Evolutionary conservation across 2,797 vertebrate species (phyloP), one percentile per base, ranked within the genome.

Genomic region (Liparis tanakae): DNA sequence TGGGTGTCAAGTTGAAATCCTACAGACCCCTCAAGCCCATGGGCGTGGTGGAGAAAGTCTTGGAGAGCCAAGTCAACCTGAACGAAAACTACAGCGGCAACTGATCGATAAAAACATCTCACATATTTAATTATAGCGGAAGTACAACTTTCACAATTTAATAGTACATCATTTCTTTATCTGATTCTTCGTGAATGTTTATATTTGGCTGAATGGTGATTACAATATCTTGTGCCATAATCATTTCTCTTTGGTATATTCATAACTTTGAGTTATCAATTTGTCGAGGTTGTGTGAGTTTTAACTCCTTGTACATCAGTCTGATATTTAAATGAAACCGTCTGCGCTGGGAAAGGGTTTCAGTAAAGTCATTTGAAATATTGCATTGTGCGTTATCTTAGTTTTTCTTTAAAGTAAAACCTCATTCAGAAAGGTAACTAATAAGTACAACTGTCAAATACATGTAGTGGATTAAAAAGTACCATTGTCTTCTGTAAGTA

Each of bases 41-140:
- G n/a, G 73, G 25, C 34, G 36, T 22, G 54, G 37, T 37, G 44
- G 60, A 80, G 54, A 67, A 72, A 12, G 25, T 25, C 34, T 41
- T 25, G 7, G 50, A 79, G 20, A 43, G 20, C 9, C 18, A 20
- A 22, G 0, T 46, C 48, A 58, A 60, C 62, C 15, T 67, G 56
- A 75, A 50, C 25, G 84, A 88, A 67, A 89, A 91, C 78, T 91
- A 91, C 83, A 92, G 87, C 75, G 58, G 1, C 72, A 90, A 70
- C 79, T 92, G 76, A 92, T 14, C 15, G 33, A 46, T 48, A 13
- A 14, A 33, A 22, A 46, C 2, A 59, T 9, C 39, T n/a, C 3
- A 2, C 39, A 36, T 13, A 30, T 7, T 48, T 18, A 30, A 34
- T 22, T 41, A 44, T 17, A 66, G 18, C 44, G 15, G 7, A 53